Base-by-base conservation (phyloP, 2,113 vertebrate species). In the Panthera tigris region DNA sequence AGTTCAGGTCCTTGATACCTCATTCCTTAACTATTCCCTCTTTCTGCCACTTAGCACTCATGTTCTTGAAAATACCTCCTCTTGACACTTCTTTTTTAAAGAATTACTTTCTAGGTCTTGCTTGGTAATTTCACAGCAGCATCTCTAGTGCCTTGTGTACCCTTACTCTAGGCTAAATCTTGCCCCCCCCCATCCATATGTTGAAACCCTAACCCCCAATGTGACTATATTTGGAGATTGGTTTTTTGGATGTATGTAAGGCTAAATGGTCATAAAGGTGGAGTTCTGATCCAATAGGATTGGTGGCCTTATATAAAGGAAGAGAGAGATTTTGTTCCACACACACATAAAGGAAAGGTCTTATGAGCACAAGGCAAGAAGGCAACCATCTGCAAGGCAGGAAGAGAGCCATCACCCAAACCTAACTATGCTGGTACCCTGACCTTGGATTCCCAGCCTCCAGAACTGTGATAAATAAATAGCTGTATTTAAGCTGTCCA, bases 31-130 rank as follows among this genome's bases (percentile, higher is more conserved):
- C 93, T 78, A 79, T 7, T 96, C 33, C 68, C n/a, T 86, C 48
- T 95, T 94, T 79, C n/a, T 91, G 25, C n/a, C 10, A 50, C 25
- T 87, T 92, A 89, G 31, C 36, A 86, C 41, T 91, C 15, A 73
- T 8, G 14, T 78, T 81, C 81, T 95, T 97, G 23, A 95, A 96
- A 80, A 45, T 45, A 33, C 23, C n/a, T 85, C 29, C 7, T 89
- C 33, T 95, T 87, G 50, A 15, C 27, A 13, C 82, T 94, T 81
- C 41, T 3, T 69, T 97, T 85, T 73, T n/a, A 85, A 86, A 92
- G 31, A 79, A 41, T 71, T 90, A 90, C 33, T 74, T 84, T 6
- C n/a, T 63, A 81, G 23, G 18, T 78, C 8, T 83, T 83, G 7
- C 45, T 95, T 10, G 10, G 29, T 88, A 19, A 33, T 21, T 84